Percentiles rank a stretch among this genome's conserved stretches.
phyloP scores from a whole-genome alignment of 2,113 vertebrate genomes.

The Heliornis fulica region DNA sequence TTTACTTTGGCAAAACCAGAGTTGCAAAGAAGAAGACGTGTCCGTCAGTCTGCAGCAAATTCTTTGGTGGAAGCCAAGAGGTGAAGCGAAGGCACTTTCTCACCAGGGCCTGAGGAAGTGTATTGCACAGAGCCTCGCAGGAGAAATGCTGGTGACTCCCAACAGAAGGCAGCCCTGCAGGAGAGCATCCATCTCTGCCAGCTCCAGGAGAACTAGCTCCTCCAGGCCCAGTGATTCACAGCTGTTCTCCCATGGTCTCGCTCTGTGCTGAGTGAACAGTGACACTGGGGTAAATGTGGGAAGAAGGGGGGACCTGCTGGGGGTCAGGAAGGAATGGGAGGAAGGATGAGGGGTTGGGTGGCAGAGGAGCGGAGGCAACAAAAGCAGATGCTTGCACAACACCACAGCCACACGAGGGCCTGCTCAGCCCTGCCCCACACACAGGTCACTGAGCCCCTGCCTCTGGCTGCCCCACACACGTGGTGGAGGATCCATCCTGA shows the following conservation, averaged over 20 bases:
- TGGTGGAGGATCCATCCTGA: background rate
- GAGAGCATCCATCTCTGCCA: background rate
- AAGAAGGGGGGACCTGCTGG: background rate
- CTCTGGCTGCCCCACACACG: too few species aligned
- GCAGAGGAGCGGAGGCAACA: background rate
- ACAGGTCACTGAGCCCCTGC: too few species aligned
- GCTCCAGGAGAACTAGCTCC: constrained; percentile 53
- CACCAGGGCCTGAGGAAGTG: background rate
- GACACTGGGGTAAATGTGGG: background rate
- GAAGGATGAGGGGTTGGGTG: background rate
- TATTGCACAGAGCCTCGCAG: constrained; percentile 31
- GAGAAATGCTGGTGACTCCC: constrained; percentile 41
- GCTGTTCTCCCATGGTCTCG: constrained; percentile 37
- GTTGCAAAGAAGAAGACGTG: background rate
- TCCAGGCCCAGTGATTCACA: constrained; percentile 61
- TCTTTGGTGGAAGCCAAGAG: constrained; percentile 51
- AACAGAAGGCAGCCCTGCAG: background rate
- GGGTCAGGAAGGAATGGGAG: background rate
- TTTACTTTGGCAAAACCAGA: constrained; percentile 50
- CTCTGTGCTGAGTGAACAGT: background rate
- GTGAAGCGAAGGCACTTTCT: constrained; percentile 25
- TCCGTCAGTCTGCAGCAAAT: background rate
- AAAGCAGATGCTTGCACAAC: background rate
- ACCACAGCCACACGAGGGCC: rapidly evolving
- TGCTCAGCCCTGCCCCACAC: background rate